phyloP scores from a whole-genome alignment of 2,888 invertebrate species.

The Philaethria dido region DNA sequence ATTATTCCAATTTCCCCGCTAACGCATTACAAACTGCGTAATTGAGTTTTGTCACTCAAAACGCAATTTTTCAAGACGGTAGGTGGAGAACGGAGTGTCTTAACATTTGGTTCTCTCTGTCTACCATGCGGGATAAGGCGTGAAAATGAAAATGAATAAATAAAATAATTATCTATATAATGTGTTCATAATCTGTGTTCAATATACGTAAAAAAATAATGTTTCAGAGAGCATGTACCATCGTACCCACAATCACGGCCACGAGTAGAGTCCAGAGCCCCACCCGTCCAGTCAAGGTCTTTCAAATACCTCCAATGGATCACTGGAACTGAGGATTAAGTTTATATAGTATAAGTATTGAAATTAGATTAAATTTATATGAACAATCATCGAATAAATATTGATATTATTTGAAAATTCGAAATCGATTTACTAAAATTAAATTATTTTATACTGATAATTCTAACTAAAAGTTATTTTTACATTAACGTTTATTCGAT shows the following conservation, averaged over 20 bases:
- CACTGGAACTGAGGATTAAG: constrained; percentile 79
- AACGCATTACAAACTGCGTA: no score
- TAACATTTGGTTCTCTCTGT: no score
- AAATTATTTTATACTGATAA: constrained; percentile 1
- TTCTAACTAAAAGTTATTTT: constrained; percentile 10
- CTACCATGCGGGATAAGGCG: no score
- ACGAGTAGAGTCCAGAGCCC: constrained; percentile 65
- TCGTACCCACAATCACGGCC: constrained; percentile 65
- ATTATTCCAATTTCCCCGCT: no score
- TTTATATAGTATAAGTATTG: not conserved
- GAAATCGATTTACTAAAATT: constrained; percentile 9
- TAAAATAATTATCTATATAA: not conserved
- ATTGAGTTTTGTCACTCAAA: no score
- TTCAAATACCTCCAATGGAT: constrained; percentile 83
- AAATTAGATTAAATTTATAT: not conserved
- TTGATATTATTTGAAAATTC: constrained; percentile 13
- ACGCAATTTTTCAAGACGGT: no score
- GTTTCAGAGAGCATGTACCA: constrained; percentile 76
- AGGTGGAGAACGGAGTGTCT: no score
- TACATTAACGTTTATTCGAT: not conserved
- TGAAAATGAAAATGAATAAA: no score
- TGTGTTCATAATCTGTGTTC: not conserved
- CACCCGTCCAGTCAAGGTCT: constrained; percentile 79
- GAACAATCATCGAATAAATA: not conserved
- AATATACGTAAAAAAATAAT: constrained; percentile 9